Percentiles rank a stretch among this genome's conserved stretches.
Conservation (phyloP, 2,888 invertebrate genomes). For the Pristionchus maxplancki region DNA sequence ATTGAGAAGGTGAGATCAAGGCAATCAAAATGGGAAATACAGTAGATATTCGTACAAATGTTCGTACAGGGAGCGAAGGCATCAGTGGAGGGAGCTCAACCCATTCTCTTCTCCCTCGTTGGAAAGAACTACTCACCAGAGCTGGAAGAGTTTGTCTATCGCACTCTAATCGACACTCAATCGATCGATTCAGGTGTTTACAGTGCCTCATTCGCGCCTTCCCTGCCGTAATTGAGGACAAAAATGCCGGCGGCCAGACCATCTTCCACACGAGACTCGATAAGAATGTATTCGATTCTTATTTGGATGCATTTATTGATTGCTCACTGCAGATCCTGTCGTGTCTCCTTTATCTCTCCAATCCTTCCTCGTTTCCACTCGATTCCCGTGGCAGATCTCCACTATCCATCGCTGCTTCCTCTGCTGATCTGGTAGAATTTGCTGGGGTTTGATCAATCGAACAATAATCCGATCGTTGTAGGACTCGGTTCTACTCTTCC, state of each 20-base stretch:
- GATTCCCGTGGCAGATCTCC: conserved; percentile 34
- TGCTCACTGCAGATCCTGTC: conserved; percentile 23
- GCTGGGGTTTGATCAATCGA: not conserved
- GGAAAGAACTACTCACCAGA: conserved; percentile 22
- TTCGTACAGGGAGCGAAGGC: not conserved
- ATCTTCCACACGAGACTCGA: conserved; percentile 44
- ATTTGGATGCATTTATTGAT: not conserved
- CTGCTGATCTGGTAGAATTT: conserved; percentile 34
- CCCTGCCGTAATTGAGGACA: not conserved
- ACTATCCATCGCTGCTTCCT: not conserved
- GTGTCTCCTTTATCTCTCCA: conserved; percentile 18
- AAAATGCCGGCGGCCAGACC: not conserved
- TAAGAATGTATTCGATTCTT: conserved; percentile 39
- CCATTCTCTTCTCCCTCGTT: conserved; percentile 42
- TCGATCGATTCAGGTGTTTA: conserved; percentile 34
- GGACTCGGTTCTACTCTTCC: conserved; percentile 43
- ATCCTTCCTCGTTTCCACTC: not conserved
- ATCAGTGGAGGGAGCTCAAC: not conserved
- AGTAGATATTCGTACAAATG: not conserved
- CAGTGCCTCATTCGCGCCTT: not conserved
- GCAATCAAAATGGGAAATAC: not conserved
- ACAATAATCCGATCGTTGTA: not conserved
- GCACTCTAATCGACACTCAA: not conserved
- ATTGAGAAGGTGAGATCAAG: not conserved
- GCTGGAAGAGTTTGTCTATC: conserved; percentile 11